These are phyloP conservation scores for Anser brachyrhynchus DNA, from an alignment of 2,113 vertebrate species.

Conservation along the genomic window DNA sequence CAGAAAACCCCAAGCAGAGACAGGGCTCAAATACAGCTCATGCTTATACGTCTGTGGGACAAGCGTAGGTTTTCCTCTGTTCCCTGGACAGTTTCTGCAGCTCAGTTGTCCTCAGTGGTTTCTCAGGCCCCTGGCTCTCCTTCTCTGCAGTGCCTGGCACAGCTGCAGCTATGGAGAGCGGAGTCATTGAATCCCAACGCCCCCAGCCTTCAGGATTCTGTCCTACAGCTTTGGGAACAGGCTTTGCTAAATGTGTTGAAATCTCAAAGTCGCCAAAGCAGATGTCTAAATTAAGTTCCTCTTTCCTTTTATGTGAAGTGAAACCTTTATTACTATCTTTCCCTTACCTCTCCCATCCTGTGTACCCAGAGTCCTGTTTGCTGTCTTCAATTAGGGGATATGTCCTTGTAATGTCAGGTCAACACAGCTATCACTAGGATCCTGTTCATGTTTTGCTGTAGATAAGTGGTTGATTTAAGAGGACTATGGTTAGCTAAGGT, in stretches of 20 bases:
- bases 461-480: neutral
- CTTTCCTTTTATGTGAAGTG: neutral
- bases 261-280: neutral
- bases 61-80: neutral
- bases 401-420: neutral
- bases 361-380: neutral
- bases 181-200: neutral
- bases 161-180: neutral
- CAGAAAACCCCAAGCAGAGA: neutral
- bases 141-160: neutral
- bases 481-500: neutral
- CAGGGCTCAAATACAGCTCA: neutral
- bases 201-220: neutral
- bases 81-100: neutral
- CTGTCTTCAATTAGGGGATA: neutral
- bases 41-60: neutral
- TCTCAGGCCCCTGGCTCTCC: neutral
- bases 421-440: neutral
- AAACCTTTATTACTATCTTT: neutral
- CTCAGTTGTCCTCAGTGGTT: neutral
- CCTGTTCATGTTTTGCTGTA: neutral
- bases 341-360: neutral
- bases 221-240: neutral
- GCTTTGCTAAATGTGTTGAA: neutral
- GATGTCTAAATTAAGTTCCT: neutral